Percentiles rank a stretch among this genome's conserved stretches.
Conservation (phyloP, 1,140 invertebrate species). For the Caenorhabditis latens region DNA sequence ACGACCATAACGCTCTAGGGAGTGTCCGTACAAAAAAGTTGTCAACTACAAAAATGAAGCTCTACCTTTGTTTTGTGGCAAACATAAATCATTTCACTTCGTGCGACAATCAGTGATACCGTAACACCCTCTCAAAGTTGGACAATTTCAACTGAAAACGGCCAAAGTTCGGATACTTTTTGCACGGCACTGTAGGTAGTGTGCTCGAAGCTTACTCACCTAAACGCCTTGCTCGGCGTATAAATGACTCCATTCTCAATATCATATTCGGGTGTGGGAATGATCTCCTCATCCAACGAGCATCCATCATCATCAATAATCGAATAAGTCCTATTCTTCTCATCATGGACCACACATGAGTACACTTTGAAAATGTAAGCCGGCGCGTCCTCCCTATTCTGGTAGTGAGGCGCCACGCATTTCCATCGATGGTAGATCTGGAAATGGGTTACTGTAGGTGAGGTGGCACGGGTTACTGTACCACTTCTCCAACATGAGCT, state of each 20-base stretch:
- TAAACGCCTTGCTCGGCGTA: slow-evolving; percentile 58
- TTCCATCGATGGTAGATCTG: slow-evolving; percentile 56
- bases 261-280: slow-evolving; percentile 58
- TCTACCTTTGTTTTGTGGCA: too few species aligned
- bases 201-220: too few species aligned
- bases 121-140: too few species aligned
- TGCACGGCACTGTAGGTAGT: too few species aligned
- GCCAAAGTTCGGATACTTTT: too few species aligned
- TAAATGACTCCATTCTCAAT: slow-evolving; percentile 53
- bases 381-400: not conserved
- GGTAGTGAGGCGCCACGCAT: slow-evolving; percentile 38
- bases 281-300: slow-evolving; percentile 58
- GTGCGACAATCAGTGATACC: too few species aligned
- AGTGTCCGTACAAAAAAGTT: too few species aligned
- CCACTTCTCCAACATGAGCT: slow-evolving; percentile 57
- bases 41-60: too few species aligned
- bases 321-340: not conserved
- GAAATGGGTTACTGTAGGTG: not conserved
- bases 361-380: slow-evolving; percentile 56
- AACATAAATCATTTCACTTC: too few species aligned
- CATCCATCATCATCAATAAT: slow-evolving; percentile 48
- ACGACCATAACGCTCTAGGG: too few species aligned
- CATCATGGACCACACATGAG: slow-evolving; percentile 41
- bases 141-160: too few species aligned
- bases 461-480: not conserved